phyloP scores from a whole-genome alignment of 2,888 invertebrate species.

The Lepeophtheirus nordmannii region DNA sequence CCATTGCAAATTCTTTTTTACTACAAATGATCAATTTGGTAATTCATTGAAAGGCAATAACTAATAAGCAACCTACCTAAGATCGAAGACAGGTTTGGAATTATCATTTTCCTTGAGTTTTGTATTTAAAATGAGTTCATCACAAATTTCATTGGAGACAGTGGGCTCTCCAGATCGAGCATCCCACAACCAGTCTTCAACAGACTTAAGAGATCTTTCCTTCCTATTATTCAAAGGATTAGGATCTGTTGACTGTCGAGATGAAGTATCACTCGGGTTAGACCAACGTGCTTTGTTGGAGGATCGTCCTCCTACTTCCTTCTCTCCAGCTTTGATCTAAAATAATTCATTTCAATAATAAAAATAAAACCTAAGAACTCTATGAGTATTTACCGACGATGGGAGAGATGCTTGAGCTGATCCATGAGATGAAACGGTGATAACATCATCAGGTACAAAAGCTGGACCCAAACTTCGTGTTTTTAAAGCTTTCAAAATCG shows the following conservation, averaged over 20 bases:
- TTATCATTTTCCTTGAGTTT: neutral
- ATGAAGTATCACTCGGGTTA: neutral
- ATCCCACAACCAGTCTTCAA: constrained; percentile 3
- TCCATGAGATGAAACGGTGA: neutral
- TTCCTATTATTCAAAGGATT: neutral
- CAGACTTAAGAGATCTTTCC: neutral
- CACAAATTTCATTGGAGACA: neutral
- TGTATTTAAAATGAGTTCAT: no score
- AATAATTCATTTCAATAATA: neutral
- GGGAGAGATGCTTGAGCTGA: neutral
- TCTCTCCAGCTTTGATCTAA: neutral
- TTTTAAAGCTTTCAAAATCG: neutral
- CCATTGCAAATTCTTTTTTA: neutral
- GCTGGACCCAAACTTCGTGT: neutral
- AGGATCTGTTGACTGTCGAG: neutral
- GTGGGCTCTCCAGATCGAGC: neutral
- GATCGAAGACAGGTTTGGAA: neutral
- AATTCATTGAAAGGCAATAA: no score
- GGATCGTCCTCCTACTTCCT: neutral
- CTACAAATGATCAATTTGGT: neutral
- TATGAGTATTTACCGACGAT: neutral
- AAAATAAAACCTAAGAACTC: neutral
- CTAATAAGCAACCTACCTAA: neutral
- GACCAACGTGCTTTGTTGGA: neutral
- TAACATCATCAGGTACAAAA: neutral